Evolutionary conservation across 2,797 vertebrate species (phyloP).

Genomic region (Periophthalmus magnuspinnatus): DNA sequence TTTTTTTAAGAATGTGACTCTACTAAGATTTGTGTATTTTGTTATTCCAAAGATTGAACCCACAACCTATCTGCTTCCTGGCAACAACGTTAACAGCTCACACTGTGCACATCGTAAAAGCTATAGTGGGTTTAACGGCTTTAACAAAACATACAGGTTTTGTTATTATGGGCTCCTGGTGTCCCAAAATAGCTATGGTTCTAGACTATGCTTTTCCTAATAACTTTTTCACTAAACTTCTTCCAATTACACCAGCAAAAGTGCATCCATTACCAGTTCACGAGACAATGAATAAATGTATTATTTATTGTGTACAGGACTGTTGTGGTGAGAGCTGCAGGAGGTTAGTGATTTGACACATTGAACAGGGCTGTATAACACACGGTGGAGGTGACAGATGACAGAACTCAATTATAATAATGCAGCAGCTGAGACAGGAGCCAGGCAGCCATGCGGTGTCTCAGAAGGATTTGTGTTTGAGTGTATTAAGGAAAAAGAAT

Average conservation of each 20-base stretch:
- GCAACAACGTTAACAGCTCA: neutral
- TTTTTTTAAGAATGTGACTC: no score
- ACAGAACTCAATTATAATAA: conserved; percentile 31
- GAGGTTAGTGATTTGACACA: conserved; percentile 34
- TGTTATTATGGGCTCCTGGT: neutral
- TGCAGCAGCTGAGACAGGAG: conserved; percentile 16
- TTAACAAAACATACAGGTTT: neutral
- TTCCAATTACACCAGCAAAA: neutral
- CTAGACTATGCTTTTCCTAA: neutral
- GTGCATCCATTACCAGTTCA: neutral
- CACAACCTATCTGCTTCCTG: neutral
- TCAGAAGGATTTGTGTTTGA: neutral
- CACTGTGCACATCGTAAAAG: neutral
- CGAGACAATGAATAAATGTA: conserved; percentile 5
- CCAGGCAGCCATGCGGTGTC: conserved; percentile 16
- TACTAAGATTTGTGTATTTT: no score
- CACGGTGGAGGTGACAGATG: conserved; percentile 8
- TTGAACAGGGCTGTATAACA: conserved; percentile 25
- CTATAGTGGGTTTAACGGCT: neutral
- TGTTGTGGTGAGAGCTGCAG: neutral
- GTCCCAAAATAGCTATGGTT: neutral
- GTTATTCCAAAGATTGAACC: no score
- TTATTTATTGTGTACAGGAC: conserved; percentile 7
- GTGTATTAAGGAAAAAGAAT: neutral
- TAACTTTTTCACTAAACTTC: neutral